A percentile compares a stretch with the other conserved stretches of the same genome.
Conservation (phyloP, 2,888 invertebrate species). For the Scaptomyza tumidula region DNA sequence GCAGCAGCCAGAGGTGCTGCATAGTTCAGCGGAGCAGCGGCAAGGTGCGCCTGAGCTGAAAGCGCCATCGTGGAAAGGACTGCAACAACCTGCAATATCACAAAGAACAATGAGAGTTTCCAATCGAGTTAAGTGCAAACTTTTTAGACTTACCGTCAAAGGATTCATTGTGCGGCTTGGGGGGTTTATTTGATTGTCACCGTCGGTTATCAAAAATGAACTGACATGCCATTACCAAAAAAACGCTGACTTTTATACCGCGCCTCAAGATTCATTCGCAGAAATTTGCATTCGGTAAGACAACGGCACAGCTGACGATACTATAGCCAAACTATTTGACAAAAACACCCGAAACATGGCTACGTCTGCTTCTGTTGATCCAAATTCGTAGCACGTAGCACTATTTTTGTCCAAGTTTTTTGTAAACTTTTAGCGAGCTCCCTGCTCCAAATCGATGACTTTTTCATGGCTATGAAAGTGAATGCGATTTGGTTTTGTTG, state of each 20-base stretch:
- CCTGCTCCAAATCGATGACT: constrained; percentile 22
- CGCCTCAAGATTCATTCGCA: constrained; percentile 51
- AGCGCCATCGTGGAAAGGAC: constrained; percentile 83
- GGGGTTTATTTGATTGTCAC: constrained; percentile 81
- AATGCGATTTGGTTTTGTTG: constrained; percentile 55
- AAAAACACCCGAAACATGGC: constrained; percentile 30
- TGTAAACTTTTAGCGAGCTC: constrained; percentile 30
- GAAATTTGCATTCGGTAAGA: constrained; percentile 68
- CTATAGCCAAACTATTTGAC: constrained; percentile 36
- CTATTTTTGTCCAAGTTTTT: constrained; percentile 57
- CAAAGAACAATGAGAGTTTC: constrained; percentile 7
- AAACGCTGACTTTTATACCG: constrained; percentile 82
- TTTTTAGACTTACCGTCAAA: constrained; percentile 83
- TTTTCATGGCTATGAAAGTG: constrained; percentile 68
- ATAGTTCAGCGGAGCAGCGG: constrained; percentile 60
- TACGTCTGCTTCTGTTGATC: constrained; percentile 56
- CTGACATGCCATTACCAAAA: constrained; percentile 83
- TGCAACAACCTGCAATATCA: constrained; percentile 80
- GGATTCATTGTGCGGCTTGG: constrained; percentile 84
- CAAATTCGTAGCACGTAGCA: constrained; percentile 72
- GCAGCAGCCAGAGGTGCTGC: constrained; percentile 32
- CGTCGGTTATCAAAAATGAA: constrained; percentile 84
- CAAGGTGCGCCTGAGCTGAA: constrained; percentile 81
- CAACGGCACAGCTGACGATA: constrained; percentile 33
- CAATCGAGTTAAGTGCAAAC: background rate